phyloP scores from a whole-genome alignment of 2,797 vertebrate species.

The Rhynchotus rufescens region DNA sequence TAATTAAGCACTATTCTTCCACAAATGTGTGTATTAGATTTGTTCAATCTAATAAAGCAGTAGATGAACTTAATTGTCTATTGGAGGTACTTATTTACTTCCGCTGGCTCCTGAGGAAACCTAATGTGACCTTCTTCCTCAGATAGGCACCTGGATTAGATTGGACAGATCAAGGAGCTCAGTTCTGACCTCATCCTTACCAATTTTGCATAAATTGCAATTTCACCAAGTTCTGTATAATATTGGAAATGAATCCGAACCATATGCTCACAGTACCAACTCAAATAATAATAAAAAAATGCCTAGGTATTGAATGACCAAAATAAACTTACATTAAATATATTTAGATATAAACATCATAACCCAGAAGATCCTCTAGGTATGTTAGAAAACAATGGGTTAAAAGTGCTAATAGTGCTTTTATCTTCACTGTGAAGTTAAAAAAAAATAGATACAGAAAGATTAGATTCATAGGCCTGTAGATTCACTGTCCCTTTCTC shows the following conservation, averaged over 20 bases:
- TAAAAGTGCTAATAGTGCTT: not conserved
- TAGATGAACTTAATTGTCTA: not conserved
- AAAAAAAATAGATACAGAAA: not conserved
- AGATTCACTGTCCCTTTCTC: not conserved
- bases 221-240: not conserved
- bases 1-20: not conserved
- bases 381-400: not conserved
- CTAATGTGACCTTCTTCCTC: not conserved
- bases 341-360: not conserved
- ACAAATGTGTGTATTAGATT: not conserved
- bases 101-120: not conserved
- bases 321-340: not conserved
- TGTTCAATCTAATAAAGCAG: not conserved
- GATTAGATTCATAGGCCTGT: not conserved
- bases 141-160: not conserved
- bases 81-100: not conserved
- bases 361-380: not conserved
- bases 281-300: not conserved
- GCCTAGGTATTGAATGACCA: accelerated
- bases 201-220: not conserved
- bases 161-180: not conserved
- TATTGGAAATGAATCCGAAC: not conserved
- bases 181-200: not conserved
- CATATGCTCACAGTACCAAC: not conserved
- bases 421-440: not conserved